These are phyloP conservation scores for Sylvilagus bachmani DNA, from an alignment of 2,113 vertebrate species.

Conservation along the genomic window DNA sequence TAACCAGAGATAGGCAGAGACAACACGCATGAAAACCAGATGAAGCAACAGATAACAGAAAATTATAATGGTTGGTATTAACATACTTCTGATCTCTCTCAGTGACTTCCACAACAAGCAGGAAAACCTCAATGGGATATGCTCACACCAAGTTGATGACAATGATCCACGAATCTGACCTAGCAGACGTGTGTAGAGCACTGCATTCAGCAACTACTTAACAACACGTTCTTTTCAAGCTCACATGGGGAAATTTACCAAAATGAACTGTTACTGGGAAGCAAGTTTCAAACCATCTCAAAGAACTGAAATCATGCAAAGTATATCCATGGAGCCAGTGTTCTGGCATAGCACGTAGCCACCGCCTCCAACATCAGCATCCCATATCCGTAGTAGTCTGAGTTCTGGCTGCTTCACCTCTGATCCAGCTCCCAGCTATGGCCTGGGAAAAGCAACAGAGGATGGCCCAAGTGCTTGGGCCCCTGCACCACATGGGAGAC, in stretches of 20 bases:
- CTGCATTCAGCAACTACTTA: not conserved
- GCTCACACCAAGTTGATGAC: not conserved
- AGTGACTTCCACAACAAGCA: not conserved
- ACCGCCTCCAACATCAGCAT: too few relatives aligned
- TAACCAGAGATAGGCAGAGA: not conserved
- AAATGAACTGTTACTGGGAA: not conserved
- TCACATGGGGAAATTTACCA: not conserved
- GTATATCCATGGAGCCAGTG: not conserved
- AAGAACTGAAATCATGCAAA: not conserved
- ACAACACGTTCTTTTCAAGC: not conserved
- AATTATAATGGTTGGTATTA: not conserved
- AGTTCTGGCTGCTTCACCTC: too few relatives aligned
- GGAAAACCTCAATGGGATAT: not conserved
- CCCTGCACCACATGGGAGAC: too few relatives aligned
- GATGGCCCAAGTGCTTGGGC: too few relatives aligned
- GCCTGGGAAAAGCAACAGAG: too few relatives aligned
- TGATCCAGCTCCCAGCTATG: too few relatives aligned
- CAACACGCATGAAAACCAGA: not conserved
- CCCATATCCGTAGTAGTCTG: too few relatives aligned
- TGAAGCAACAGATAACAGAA: not conserved
- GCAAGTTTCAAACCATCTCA: not conserved
- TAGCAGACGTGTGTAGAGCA: not conserved
- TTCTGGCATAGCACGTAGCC: too few relatives aligned
- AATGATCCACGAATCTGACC: not conserved
- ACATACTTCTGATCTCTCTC: not conserved